Evolutionary conservation across 2,113 vertebrate genomes (phyloP).

Genomic region (Papio anubis): DNA sequence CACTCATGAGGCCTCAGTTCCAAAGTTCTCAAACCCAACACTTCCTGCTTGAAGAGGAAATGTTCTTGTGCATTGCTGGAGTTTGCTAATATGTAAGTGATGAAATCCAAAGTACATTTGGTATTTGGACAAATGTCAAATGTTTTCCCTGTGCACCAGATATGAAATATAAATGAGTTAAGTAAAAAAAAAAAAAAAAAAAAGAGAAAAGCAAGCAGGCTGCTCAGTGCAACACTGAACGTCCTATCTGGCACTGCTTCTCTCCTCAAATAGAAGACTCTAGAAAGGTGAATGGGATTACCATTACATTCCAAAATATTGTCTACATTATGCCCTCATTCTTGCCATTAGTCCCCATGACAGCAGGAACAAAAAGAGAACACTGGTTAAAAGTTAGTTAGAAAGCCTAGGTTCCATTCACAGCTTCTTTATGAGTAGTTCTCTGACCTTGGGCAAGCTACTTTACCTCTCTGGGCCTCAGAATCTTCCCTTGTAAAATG

Average conservation of each 20-base stretch:
- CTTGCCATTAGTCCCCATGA: background rate
- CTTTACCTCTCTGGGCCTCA: background rate
- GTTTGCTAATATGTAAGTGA: slow-evolving; percentile 43
- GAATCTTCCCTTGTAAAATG: background rate
- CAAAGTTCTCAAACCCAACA: background rate
- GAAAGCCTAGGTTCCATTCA: background rate
- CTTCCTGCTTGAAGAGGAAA: background rate
- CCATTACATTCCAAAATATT: background rate
- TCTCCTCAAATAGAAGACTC: background rate
- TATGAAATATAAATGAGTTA: slow-evolving; percentile 65
- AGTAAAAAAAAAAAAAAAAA: background rate
- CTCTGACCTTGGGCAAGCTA: background rate
- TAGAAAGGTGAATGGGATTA: background rate
- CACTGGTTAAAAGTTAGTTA: background rate
- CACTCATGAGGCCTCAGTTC: background rate
- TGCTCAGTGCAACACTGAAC: background rate
- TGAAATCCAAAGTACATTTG: slow-evolving; percentile 59
- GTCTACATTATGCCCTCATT: background rate
- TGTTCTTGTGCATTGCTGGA: background rate
- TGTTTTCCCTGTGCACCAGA: slow-evolving; percentile 28
- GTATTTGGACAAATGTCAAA: slow-evolving; percentile 66
- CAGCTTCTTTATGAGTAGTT: background rate
- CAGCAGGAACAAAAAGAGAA: background rate
- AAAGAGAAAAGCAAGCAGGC: background rate
- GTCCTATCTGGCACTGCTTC: background rate